Conservation (phyloP, 2,888 invertebrate species). For the Octonoba sinensis region DNA sequence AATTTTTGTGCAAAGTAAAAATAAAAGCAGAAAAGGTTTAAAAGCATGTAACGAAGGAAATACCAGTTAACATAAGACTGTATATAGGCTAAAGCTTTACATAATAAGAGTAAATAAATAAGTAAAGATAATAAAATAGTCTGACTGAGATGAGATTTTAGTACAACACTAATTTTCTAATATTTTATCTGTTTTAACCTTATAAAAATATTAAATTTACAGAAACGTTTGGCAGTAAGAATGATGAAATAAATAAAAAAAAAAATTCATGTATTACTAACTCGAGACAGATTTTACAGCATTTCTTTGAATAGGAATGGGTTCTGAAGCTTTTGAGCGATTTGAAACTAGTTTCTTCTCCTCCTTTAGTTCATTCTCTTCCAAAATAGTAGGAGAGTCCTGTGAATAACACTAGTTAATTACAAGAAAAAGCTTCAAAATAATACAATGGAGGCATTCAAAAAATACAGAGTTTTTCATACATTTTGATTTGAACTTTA, state of each 20-base stretch:
- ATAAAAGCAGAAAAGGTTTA: too few relatives aligned
- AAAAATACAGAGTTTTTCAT: too few relatives aligned
- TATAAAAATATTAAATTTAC: neutral
- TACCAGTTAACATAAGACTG: too few relatives aligned
- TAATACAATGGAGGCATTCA: too few relatives aligned
- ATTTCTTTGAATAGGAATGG: constrained; percentile 80
- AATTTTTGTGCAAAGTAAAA: too few relatives aligned
- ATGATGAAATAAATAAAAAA: neutral
- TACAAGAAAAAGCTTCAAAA: too few relatives aligned
- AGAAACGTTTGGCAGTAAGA: neutral
- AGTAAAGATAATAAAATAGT: too few relatives aligned
- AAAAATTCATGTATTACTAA: constrained; percentile 15
- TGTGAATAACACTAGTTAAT: constrained; percentile 2
- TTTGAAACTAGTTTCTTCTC: constrained; percentile 33
- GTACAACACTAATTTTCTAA: neutral
- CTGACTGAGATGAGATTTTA: too few relatives aligned
- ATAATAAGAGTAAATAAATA: too few relatives aligned
- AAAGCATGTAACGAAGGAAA: too few relatives aligned
- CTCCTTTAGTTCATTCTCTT: constrained; percentile 64
- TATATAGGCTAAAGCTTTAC: too few relatives aligned
- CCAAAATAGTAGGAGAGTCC: constrained; percentile 66
- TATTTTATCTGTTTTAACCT: neutral
- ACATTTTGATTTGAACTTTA: too few relatives aligned
- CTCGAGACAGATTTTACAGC: constrained; percentile 34
- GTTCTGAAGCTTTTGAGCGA: constrained; percentile 77